Base-by-base conservation (phyloP, 2,888 invertebrate species). In the Amphiduros pacificus region DNA sequence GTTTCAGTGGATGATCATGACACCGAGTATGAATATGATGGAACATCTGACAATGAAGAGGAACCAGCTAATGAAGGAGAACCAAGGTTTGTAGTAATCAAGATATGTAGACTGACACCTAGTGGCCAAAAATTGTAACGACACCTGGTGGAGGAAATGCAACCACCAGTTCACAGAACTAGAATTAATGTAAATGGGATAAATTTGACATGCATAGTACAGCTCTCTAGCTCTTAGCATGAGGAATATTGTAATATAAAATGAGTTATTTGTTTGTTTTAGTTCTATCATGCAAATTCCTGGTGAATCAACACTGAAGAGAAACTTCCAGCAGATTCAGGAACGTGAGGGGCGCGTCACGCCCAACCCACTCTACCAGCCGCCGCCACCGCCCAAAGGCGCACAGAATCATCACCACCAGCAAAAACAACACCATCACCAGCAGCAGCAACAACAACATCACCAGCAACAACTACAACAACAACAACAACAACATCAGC, bases 301-400 rank as follows among this genome's bases (percentile, higher is more conserved):
- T 63, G 93, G 93, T 63, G 97, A 97, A 60, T 95, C 97, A 82
- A 99, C 98, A 14, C 86, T 99, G 65, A 89, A 97, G 50, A 88
- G 97, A 64, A 98, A 98, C 86, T 99, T 99, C 88, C 95, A 96
- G 82, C 94, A 96, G 84, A 94, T 98, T 73, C 98, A 98, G 84
- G 78, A 78, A 61, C 71, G 77, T 11, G 80, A 80, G 61, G 76
- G 73, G 1, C 63, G 74, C 2, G 69, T 70, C 31, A 68, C 72
- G 1, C 70, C 71, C 4, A 65, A 63, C 58, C 69, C 67, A 22
- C 55, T 65, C 50, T 73, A 57, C 55, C 65, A 68, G 41, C 66
- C 69, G 1, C 70, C 70, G 9, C 58, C 63, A n/a, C 66, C 66
- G 3, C 69, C 69, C 9, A 32, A 44, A 17, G 61, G 65, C 17